Evolutionary conservation across 2,113 vertebrate species (phyloP).

Genomic region (Pogona vitticeps): DNA sequence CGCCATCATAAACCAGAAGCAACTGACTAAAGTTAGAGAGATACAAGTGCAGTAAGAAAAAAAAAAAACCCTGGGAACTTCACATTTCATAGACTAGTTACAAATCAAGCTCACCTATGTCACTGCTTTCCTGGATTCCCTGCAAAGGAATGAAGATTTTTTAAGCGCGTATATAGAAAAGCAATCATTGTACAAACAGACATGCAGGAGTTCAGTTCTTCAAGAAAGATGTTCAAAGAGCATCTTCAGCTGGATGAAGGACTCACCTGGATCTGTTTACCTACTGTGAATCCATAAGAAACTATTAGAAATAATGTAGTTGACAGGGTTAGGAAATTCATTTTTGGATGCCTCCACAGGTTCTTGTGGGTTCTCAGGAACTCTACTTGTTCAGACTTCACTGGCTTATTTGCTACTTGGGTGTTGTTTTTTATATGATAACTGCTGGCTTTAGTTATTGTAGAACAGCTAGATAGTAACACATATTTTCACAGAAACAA

Average conservation of each 20-base stretch:
- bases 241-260: slow-evolving; percentile 17
- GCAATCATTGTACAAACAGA: slow-evolving; percentile 18
- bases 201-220: slow-evolving; percentile 13
- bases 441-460: slow-evolving; percentile 54
- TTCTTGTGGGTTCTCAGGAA: slow-evolving; percentile 39
- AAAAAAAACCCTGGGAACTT: slow-evolving; percentile 13
- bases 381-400: slow-evolving; percentile 40
- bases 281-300: slow-evolving; percentile 52
- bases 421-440: slow-evolving; percentile 54
- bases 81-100: slow-evolving; percentile 41
- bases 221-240: slow-evolving; percentile 43
- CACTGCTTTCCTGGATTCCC: slow-evolving; percentile 52
- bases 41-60: too few species aligned
- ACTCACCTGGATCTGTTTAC: slow-evolving; percentile 67
- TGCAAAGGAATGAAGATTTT: slow-evolving; percentile 10
- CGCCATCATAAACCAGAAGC: not conserved
- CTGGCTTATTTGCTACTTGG: slow-evolving; percentile 31
- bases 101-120: slow-evolving; percentile 59
- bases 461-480: slow-evolving; percentile 58
- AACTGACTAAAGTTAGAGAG: not conserved
- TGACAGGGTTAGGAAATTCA: slow-evolving; percentile 59
- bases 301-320: slow-evolving; percentile 41
- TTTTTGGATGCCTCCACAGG: slow-evolving; percentile 33
- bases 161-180: slow-evolving; percentile 23
- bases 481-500: slow-evolving; percentile 63